Percentiles rank a stretch among this genome's conserved stretches.
These are phyloP conservation scores for Takifugu rubripes DNA, from an alignment of 2,797 vertebrate species.

Conservation along the genomic window DNA sequence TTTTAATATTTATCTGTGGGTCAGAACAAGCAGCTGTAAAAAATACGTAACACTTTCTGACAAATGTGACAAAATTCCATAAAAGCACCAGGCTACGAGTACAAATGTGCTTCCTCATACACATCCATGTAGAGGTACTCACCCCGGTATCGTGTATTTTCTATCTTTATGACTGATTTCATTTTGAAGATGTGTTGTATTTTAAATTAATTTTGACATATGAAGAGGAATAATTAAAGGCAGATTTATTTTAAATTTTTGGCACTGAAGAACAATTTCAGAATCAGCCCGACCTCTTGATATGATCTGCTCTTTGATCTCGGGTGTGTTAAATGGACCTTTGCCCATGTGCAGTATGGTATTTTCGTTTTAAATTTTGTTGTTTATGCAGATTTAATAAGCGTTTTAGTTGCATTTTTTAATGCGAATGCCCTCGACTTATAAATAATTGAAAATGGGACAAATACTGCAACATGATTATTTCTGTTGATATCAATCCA, in stretches of 20 bases:
- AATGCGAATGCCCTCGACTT: slow-evolving; percentile 71
- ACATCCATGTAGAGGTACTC: too few species aligned
- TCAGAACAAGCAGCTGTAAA: too few species aligned
- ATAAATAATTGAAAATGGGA: slow-evolving; percentile 78
- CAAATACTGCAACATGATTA: slow-evolving; percentile 68
- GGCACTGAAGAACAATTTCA: slow-evolving; percentile 77
- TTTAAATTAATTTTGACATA: slow-evolving; percentile 45
- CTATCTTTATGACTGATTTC: too few species aligned
- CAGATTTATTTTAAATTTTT: slow-evolving; percentile 72
- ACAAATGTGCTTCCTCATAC: too few species aligned
- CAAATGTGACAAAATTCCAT: too few species aligned
- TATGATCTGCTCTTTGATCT: slow-evolving; percentile 68
- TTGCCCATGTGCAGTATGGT: slow-evolving; percentile 40
- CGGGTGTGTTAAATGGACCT: slow-evolving; percentile 63
- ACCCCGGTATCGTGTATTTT: too few species aligned
- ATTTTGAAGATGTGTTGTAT: too few species aligned
- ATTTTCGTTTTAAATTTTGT: slow-evolving; percentile 72
- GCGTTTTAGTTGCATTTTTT: slow-evolving; percentile 77
- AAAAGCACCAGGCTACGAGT: too few species aligned
- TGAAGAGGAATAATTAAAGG: slow-evolving; percentile 94
- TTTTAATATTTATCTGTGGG: too few species aligned
- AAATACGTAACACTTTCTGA: too few species aligned
- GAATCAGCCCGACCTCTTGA: slow-evolving; percentile 44
- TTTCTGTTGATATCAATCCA: slow-evolving; percentile 48
- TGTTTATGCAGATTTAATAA: slow-evolving; percentile 79